Conservation (phyloP, 1,140 invertebrate genomes). For the Solen grandis region DNA sequence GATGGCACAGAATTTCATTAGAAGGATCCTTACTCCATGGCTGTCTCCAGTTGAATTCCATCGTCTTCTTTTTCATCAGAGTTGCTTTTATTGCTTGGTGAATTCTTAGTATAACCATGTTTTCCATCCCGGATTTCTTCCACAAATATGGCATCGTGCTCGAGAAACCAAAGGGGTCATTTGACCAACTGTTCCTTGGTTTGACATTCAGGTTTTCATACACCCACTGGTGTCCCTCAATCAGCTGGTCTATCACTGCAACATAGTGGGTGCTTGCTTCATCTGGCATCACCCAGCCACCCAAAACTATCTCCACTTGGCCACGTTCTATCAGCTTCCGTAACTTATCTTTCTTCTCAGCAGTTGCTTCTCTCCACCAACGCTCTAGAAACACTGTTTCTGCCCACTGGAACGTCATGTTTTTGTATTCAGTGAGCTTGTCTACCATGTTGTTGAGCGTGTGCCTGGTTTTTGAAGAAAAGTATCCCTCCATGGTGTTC, state of each 20-base stretch:
- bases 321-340: constrained; percentile 80
- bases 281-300: constrained; percentile 98
- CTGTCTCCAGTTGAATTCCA: constrained; percentile 96
- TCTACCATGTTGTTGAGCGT: constrained; percentile 55
- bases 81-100: constrained; percentile 97
- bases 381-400: constrained; percentile 60
- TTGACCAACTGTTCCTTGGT: constrained; percentile 92
- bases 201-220: constrained; percentile 88
- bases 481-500: constrained; percentile 84
- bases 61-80: constrained; percentile 87
- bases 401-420: constrained; percentile 65
- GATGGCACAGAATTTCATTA: constrained; percentile 87
- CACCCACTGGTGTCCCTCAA: constrained; percentile 97
- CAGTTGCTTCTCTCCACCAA: constrained; percentile 84
- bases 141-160: constrained; percentile 92
- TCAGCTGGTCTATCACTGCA: constrained; percentile 95
- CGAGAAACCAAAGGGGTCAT: constrained; percentile 95
- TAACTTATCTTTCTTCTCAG: not conserved
- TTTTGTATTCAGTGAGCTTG: constrained; percentile 46
- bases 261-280: constrained; percentile 95
- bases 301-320: constrained; percentile 95
- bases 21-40: constrained; percentile 86
- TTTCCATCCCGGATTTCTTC: constrained; percentile 90
- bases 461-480: constrained; percentile 89
- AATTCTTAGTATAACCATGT: constrained; percentile 93